Base-by-base conservation (phyloP, 1,140 invertebrate genomes). In the Drosophila auraria region DNA sequence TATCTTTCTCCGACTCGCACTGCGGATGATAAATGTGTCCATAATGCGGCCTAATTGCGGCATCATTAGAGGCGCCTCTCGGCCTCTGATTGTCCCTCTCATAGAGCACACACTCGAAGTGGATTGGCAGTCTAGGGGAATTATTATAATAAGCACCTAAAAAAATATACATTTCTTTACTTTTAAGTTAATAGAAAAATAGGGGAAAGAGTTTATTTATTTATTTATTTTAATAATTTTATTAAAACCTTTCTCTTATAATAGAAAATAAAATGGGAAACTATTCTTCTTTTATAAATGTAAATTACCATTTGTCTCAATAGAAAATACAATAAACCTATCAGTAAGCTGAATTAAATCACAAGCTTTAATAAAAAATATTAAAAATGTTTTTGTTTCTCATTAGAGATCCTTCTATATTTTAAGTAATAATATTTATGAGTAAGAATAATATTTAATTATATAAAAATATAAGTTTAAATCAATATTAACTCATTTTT, bases 31-130 rank as follows among this genome's bases (percentile, higher is more conserved):
- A 87, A 87, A 89, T 84, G 81, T 63, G 69, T 80, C 79, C 80
- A 81, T 87, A 87, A 87, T 87, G 72, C 84, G 69, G 64, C 62
- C 84, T 89, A 89, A 87, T 89, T 87, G 81, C 60, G 74, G 81
- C 66, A 70, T 87, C 81, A 63, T 87, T 86, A 86, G 74, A 69
- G 61, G 38, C 68, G 69, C 69, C 71, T 74, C 56, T 73, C 44
- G 68, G 57, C 50, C 69, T 20, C 56, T 76, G 62, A 82, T 76
- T 80, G 65, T 70, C 61, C 53, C 54, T 42, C 33, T 23, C 36
- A 42, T 33, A 17, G 30, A 44, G 44, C 47, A 36, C 44, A 50
- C 45, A 66, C 54, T 78, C 64, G 42, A 77, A 77, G 27, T 56
- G 62, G 59, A 63, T 75, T 64, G 71, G 36, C 20, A 56, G 64